These are phyloP conservation scores for Heliconius hermathena DNA, from an alignment of 1,140 invertebrate species.

Conservation along the genomic window DNA sequence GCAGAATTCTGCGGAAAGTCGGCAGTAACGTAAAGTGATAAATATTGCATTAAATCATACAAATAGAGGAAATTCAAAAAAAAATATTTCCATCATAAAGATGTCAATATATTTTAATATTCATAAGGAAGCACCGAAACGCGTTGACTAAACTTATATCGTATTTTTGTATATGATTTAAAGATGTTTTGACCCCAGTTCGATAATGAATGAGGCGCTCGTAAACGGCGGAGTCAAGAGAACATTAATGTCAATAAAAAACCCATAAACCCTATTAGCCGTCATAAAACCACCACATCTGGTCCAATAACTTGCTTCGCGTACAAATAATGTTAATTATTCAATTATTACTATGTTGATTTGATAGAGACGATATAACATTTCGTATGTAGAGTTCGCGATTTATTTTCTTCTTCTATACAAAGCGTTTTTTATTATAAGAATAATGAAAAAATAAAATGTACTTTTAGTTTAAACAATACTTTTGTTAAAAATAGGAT, in stretches of 20 bases:
- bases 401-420: neutral
- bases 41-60: neutral
- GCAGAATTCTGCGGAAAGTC: too few relatives aligned
- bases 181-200: conserved; percentile 76
- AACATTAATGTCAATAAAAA: conserved; percentile 81
- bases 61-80: neutral
- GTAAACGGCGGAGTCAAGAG: conserved; percentile 74
- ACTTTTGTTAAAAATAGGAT: neutral
- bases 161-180: conserved; percentile 70
- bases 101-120: conserved; percentile 15
- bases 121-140: neutral
- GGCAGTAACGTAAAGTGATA: neutral
- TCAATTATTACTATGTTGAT: conserved; percentile 51
- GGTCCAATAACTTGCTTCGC: conserved; percentile 69
- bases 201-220: conserved; percentile 77
- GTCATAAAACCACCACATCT: conserved; percentile 78
- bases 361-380: neutral
- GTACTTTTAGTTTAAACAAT: neutral
- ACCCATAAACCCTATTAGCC: conserved; percentile 79
- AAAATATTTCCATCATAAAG: neutral
- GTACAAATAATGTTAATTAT: conserved; percentile 71
- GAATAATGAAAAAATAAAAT: neutral
- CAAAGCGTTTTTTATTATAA: neutral
- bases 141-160: conserved; percentile 11
- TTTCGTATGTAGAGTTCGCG: neutral